phyloP scores from a whole-genome alignment of 2,797 vertebrate genomes.

The Coranthus polyacanthus region DNA sequence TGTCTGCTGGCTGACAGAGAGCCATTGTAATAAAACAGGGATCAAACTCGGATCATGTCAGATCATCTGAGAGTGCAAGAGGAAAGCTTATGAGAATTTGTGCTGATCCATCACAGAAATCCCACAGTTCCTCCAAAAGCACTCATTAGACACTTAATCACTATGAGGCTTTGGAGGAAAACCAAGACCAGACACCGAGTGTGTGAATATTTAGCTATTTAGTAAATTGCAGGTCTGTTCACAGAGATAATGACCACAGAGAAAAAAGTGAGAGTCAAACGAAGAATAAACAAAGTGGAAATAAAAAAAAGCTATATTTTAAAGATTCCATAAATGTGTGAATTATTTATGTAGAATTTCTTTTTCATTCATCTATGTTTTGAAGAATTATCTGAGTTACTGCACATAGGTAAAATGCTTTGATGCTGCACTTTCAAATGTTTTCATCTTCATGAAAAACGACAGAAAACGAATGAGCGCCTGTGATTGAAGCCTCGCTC shows the following conservation, averaged over 20 bases:
- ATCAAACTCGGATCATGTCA: conserved; percentile 55
- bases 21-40: conserved; percentile 60
- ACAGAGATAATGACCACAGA: neutral
- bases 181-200: conserved; percentile 2
- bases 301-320: too few species aligned
- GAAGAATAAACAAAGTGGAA: neutral
- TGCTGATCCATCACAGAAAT: conserved; percentile 50
- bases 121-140: conserved; percentile 39
- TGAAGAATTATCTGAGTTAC: too few species aligned
- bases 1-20: neutral
- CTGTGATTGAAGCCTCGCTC: too few species aligned
- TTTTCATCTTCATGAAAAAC: too few species aligned
- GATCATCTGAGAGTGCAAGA: conserved; percentile 41
- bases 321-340: too few species aligned
- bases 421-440: too few species aligned
- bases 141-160: conserved; percentile 53
- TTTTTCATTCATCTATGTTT: too few species aligned
- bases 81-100: conserved; percentile 31
- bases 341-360: too few species aligned
- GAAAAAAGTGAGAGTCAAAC: neutral
- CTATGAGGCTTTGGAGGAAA: conserved; percentile 16
- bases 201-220: conserved; percentile 2
- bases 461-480: too few species aligned
- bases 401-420: too few species aligned
- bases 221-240: neutral